These are phyloP conservation scores for Takifugu ocellatus DNA, from an alignment of 2,797 vertebrate genomes.

Conservation along the genomic window DNA sequence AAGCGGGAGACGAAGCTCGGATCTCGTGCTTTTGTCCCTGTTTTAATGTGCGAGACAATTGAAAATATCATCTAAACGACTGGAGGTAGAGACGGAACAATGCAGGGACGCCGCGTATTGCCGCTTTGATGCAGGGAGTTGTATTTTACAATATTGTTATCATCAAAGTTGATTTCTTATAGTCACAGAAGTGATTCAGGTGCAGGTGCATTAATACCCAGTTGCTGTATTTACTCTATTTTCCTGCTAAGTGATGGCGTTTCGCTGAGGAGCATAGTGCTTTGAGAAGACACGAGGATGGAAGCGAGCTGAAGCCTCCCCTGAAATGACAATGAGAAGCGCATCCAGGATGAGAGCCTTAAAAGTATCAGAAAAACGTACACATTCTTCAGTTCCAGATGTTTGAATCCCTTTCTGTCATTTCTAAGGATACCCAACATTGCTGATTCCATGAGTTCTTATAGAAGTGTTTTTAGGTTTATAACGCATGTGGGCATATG, in stretches of 20 bases:
- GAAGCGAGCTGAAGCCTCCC: no score
- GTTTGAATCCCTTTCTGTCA: no score
- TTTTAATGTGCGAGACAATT: conserved; percentile 57
- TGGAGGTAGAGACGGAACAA: conserved; percentile 56
- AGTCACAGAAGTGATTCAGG: conserved; percentile 19
- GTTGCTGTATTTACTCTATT: conserved; percentile 5
- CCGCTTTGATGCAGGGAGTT: conserved; percentile 43
- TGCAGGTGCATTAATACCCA: conserved; percentile 6
- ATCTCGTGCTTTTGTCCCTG: conserved; percentile 59
- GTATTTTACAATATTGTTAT: conserved; percentile 30
- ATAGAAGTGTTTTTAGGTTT: background rate
- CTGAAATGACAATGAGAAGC: background rate
- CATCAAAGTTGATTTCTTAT: conserved; percentile 33
- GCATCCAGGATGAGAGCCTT: background rate
- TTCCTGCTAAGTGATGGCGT: background rate
- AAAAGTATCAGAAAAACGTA: background rate
- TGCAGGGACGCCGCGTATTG: conserved; percentile 52
- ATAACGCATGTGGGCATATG: conserved; percentile 7
- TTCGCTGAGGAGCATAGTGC: background rate
- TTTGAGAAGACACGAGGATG: no score
- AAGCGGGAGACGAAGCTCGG: conserved; percentile 65
- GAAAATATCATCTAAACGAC: conserved; percentile 61
- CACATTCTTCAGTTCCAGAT: no score
- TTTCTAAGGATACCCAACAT: no score
- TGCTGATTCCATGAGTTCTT: no score